phyloP scores from a whole-genome alignment of 2,888 invertebrate species.

The Scaptomyza parva region DNA sequence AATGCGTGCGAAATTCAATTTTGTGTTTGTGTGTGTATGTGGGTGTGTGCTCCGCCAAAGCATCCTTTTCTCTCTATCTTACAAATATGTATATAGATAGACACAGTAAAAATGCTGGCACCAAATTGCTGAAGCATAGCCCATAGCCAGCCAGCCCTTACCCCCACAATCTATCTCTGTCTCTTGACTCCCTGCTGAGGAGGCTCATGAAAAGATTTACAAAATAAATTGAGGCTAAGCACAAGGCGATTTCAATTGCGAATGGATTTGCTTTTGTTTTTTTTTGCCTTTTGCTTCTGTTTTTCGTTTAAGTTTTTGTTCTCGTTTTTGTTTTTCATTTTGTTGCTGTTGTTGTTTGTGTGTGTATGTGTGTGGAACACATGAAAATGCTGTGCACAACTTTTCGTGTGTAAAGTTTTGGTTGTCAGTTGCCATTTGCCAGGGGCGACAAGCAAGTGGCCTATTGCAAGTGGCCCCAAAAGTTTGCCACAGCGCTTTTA shows the following conservation, averaged over 20 bases:
- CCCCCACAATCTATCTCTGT: background rate
- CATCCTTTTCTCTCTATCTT: slow-evolving; percentile 2
- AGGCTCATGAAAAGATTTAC: slow-evolving; percentile 34
- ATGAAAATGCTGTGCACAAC: slow-evolving; percentile 38
- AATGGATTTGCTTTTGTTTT: slow-evolving; percentile 12
- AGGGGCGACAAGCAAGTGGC: slow-evolving; percentile 6
- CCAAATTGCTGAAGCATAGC: slow-evolving; percentile 7
- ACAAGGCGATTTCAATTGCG: slow-evolving; percentile 29
- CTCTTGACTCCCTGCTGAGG: background rate
- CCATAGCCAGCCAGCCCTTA: background rate
- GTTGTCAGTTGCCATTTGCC: slow-evolving; percentile 22
- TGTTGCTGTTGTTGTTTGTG: slow-evolving; percentile 9
- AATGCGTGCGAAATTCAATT: slow-evolving; percentile 58
- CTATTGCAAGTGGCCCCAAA: slow-evolving; percentile 18
- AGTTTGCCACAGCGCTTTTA: slow-evolving; percentile 46
- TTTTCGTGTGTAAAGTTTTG: slow-evolving; percentile 30
- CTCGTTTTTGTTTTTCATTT: background rate
- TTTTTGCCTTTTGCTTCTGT: background rate
- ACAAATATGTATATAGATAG: slow-evolving; percentile 14
- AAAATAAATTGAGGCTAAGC: slow-evolving; percentile 51
- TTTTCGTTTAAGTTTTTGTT: slow-evolving; percentile 1
- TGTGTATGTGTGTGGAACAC: slow-evolving; percentile 6
- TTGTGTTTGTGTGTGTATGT: slow-evolving; percentile 21
- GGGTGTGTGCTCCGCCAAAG: background rate
- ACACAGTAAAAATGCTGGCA: slow-evolving; percentile 1